A percentile compares a stretch with the other conserved stretches of the same genome.
phyloP scores from a whole-genome alignment of 2,888 invertebrate species.

The Andrena praecox region DNA sequence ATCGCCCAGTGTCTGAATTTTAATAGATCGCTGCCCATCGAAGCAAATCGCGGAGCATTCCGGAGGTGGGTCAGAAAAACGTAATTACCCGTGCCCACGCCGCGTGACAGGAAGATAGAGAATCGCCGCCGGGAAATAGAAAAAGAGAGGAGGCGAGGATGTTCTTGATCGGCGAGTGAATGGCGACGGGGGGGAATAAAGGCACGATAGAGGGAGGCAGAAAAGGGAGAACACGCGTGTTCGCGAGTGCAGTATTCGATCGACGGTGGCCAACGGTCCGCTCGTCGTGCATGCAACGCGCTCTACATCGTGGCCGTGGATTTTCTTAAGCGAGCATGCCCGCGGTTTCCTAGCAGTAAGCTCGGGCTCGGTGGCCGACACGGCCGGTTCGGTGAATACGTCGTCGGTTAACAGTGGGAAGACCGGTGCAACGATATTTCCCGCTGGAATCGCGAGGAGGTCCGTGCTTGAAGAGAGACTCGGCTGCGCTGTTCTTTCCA shows the following conservation, averaged over 20 bases:
- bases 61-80: not conserved
- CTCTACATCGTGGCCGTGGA: constrained; percentile 1
- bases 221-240: constrained; percentile 67
- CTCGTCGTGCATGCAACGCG: constrained; percentile 21
- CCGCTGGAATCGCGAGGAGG: not conserved
- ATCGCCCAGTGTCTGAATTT: too few relatives aligned
- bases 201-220: constrained; percentile 68
- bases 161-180: constrained; percentile 23
- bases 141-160: constrained; percentile 32
- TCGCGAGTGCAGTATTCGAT: constrained; percentile 59
- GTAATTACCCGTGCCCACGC: not conserved
- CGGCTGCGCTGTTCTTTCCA: not conserved
- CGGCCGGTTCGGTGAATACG: not conserved
- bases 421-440: not conserved
- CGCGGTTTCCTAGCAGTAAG: constrained; percentile 22
- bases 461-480: not conserved
- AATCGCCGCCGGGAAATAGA: constrained; percentile 15
- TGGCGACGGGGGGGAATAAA: constrained; percentile 50
- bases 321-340: constrained; percentile 19
- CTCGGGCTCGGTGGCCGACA: constrained; percentile 7
- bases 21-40: not conserved
- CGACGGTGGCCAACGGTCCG: constrained; percentile 51
- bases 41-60: not conserved
- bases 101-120: not conserved
- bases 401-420: not conserved